Evolutionary conservation across 2,888 invertebrate species (phyloP).

Genomic region (Machimus rusticus): DNA sequence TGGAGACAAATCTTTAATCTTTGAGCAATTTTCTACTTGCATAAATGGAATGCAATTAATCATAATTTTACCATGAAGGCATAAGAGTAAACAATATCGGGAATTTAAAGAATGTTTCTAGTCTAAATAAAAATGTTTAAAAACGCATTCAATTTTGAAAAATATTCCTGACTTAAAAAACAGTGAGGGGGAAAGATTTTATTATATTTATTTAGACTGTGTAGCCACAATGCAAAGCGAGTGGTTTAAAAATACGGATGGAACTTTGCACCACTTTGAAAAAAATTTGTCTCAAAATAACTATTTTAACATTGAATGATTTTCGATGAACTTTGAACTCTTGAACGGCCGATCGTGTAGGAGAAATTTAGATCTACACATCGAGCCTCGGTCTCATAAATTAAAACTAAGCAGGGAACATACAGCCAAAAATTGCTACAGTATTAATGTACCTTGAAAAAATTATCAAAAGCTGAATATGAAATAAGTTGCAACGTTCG

Average conservation of each 20-base stretch:
- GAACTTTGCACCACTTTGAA: neutral
- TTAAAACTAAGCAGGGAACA: neutral
- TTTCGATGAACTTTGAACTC: conserved; percentile 16
- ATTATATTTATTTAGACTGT: neutral
- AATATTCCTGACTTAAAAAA: neutral
- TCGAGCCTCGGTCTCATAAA: neutral
- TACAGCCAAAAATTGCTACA: neutral
- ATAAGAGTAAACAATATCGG: neutral
- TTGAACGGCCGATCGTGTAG: neutral
- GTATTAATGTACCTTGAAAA: neutral
- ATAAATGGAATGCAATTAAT: neutral
- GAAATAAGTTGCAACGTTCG: neutral
- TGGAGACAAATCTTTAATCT: neutral
- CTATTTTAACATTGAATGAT: neutral
- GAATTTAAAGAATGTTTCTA: neutral
- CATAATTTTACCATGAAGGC: neutral
- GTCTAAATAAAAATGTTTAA: neutral
- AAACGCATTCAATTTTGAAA: neutral
- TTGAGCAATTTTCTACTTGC: neutral
- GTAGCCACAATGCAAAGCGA: neutral
- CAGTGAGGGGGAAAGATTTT: neutral
- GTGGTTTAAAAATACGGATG: neutral
- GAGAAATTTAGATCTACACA: neutral
- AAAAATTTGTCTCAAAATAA: neutral
- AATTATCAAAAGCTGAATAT: neutral